Evolutionary conservation across 2,888 invertebrate species (phyloP).

Genomic region (Leptinotarsa haldemani): DNA sequence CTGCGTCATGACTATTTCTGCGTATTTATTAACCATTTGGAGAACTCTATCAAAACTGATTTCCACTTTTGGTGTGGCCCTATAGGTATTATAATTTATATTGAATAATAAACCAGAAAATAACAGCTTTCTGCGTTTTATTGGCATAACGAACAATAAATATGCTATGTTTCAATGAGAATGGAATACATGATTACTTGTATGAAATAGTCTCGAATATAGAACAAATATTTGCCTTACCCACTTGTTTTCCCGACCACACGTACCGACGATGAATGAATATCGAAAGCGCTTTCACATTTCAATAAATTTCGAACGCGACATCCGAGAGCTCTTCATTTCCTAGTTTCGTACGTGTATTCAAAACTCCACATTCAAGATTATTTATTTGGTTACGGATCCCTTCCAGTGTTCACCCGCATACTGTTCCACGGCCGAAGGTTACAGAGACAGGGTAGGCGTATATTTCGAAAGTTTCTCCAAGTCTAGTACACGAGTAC

Average conservation of each 20-base stretch:
- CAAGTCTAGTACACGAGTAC: too few relatives aligned
- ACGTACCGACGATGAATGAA: not conserved
- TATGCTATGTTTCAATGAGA: too few relatives aligned
- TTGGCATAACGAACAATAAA: too few relatives aligned
- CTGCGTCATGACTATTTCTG: too few relatives aligned
- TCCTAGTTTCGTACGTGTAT: constrained; percentile 13
- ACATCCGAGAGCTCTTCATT: constrained; percentile 10
- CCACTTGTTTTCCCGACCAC: not conserved
- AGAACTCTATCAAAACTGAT: too few relatives aligned
- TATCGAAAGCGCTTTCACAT: constrained; percentile 6
- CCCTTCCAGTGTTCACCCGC: constrained; percentile 8
- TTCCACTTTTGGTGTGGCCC: too few relatives aligned
- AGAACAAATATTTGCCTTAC: not conserved
- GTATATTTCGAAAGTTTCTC: not conserved
- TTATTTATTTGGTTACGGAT: constrained; percentile 1
- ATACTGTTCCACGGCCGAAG: constrained; percentile 1
- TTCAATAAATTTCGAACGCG: constrained; percentile 12
- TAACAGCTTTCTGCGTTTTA: too few relatives aligned
- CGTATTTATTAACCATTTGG: too few relatives aligned
- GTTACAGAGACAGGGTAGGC: not conserved
- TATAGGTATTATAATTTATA: too few relatives aligned
- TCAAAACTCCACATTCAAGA: constrained; percentile 17
- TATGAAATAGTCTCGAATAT: too few relatives aligned
- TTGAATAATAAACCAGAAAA: too few relatives aligned
- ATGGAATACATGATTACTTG: too few relatives aligned